Base-by-base conservation (phyloP, 2,113 vertebrate genomes). In the Xenus cinereus region DNA sequence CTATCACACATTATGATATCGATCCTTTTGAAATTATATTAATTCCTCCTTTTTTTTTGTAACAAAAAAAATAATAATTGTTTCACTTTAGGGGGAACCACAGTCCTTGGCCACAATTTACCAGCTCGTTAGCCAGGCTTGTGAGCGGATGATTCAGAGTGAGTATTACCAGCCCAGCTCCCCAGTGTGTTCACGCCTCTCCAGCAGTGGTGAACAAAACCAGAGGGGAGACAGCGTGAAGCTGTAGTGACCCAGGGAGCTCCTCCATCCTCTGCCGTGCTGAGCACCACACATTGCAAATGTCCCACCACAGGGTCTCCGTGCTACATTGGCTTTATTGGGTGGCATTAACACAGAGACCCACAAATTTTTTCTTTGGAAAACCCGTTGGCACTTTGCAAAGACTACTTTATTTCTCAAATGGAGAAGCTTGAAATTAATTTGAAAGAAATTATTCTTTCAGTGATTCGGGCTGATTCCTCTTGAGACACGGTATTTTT, bases 111-210 rank as follows among this genome's bases (percentile, higher is more conserved):
- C 99, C 33, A 96, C 98, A 81, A 99, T 99, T 97, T 99, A 98
- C 92, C 99, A 99, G 76, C 98, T 99, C 1, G 99, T 99, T 75
- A 99, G 98, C 91, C 98, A 99, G 96, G 99, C 99, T 95, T 99
- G 99, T 92, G 99, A 99, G 95, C 96, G 99, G 4, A 98, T 99
- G 71, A 98, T 99, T 67, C 99, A 99, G 84, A 98, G 99, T 99
- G 96, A 98, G 99, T 98, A 94, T 3, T 64, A 87, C 46, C 74
- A 88, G 19, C 54, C 20, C 57, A 28, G 32, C 17, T 76, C 67
- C 60, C 1, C 1, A 18, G 8, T 1, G 6, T 15, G 10, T 20
- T n/a, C 7, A 2, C 1, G 4, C 23, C 20, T 71, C n/a, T 46
- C 28, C 26, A 48, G 37, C 10, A 43, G 7, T 4, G 5, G 20